phyloP scores from a whole-genome alignment of 2,797 vertebrate genomes.

The Ceryle rudis region DNA sequence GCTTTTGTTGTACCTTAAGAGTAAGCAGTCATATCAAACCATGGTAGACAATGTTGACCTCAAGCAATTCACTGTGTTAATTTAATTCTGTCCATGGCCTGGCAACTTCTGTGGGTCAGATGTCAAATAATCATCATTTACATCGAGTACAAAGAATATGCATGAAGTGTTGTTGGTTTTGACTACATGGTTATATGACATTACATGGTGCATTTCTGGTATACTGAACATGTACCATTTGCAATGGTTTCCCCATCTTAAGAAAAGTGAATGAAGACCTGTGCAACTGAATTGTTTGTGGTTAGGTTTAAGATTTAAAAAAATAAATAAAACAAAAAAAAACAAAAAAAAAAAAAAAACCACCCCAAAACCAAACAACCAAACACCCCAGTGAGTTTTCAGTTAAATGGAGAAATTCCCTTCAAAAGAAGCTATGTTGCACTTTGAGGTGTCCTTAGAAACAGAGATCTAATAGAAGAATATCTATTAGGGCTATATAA shows the following conservation, averaged over 20 bases:
- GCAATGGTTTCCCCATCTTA: not conserved
- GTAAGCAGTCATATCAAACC: not conserved
- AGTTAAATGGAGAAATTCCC: not conserved
- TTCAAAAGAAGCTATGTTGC: not conserved
- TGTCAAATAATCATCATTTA: slow-evolving; percentile 12
- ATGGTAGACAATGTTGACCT: not conserved
- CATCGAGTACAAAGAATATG: not conserved
- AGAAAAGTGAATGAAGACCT: not conserved
- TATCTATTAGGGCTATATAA: not conserved
- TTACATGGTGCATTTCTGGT: not conserved
- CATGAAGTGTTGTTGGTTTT: not conserved
- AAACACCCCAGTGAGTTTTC: not conserved
- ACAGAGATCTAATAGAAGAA: not conserved
- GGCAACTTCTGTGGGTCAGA: not conserved
- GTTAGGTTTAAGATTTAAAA: not conserved
- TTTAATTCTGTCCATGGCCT: not conserved
- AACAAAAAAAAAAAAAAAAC: too few species aligned
- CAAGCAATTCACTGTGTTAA: not conserved
- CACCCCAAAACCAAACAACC: too few species aligned
- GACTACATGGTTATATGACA: not conserved
- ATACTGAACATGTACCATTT: not conserved
- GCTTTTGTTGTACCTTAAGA: not conserved
- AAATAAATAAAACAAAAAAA: not conserved
- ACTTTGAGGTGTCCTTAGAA: not conserved
- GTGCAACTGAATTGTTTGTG: not conserved